A percentile compares a stretch with the other conserved stretches of the same genome.
phyloP scores from a whole-genome alignment of 2,888 invertebrate species.

The Pachliopta kotzebuea region DNA sequence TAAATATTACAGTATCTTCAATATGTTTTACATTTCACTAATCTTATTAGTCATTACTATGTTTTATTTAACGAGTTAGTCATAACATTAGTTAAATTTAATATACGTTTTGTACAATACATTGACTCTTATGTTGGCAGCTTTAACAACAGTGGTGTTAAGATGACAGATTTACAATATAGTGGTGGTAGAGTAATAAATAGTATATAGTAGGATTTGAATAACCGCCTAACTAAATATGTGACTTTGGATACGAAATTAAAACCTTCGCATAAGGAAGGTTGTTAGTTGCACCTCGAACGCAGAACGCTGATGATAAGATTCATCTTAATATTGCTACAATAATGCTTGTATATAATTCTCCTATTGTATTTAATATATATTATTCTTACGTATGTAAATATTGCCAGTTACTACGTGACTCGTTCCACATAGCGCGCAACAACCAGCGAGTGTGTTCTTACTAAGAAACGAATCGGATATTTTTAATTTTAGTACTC shows the following conservation, averaged over 20 bases:
- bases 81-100: neutral
- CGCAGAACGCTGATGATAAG: too few relatives aligned
- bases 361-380: neutral
- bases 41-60: slow-evolving; percentile 6
- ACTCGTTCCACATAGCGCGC: slow-evolving; percentile 1
- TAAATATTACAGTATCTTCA: neutral
- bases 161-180: too few relatives aligned
- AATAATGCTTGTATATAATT: too few relatives aligned
- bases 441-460: neutral
- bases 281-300: too few relatives aligned
- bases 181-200: too few relatives aligned
- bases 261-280: too few relatives aligned
- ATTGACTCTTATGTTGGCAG: too few relatives aligned
- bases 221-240: too few relatives aligned
- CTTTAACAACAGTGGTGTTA: too few relatives aligned
- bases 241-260: too few relatives aligned
- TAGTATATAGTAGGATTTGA: too few relatives aligned
- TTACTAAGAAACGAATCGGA: neutral
- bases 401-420: slow-evolving; percentile 13
- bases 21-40: slow-evolving; percentile 1
- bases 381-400: neutral
- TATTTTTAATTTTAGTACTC: slow-evolving; percentile 7
- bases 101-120: neutral
- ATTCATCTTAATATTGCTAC: too few relatives aligned
- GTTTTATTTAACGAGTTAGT: slow-evolving; percentile 3